Evolutionary conservation across 2,888 invertebrate genomes (phyloP), one percentile per base, ranked within the genome.

Genomic region (Microctonus brassicae): DNA sequence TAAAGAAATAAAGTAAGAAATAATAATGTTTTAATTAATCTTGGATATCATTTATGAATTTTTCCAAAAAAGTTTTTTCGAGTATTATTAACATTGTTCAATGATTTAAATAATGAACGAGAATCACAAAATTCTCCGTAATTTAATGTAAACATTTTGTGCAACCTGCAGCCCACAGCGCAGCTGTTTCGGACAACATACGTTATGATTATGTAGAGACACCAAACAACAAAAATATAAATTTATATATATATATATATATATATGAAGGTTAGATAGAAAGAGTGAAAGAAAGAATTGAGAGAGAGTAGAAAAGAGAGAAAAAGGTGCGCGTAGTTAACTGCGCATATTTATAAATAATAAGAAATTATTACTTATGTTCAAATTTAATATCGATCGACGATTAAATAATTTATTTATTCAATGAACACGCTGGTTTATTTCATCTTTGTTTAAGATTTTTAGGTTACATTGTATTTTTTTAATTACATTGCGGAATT

Each of bases 131-230:
- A 60, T 26, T 22, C 42, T 52, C 52, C 17, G 34, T 60, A 47
- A 22, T 36, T 61, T 68, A 72, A 74, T 67, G 75, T 75, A 75
- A 75, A 75, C 75, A 75, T 75, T 74, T 69, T 34, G 58, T 58
- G 72, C 73, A 73, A 75, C 71, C 72, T 70, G 69, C 55, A 57
- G 53, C 55, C n/a, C 73, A 72, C 66, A 42, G 69, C 73, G 76
- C 77, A 77, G 76, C 74, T 76, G 76, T 76, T 77, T 73, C 62
- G 65, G 63, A 65, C 22, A 34, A 68, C 70, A 61, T n/a, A 47
- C 69, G 33, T 10, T 26, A n/a, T n/a, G n/a, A n/a, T n/a, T 39
- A n/a, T n/a, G n/a, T 39, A n/a, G 1, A 39, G 3, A 13, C 39
- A 13, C 13, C n/a, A 39, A n/a, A n/a, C n/a, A 20, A 47, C 20